Conservation (phyloP, 2,797 vertebrate genomes). For the Xenentodon cancila region DNA sequence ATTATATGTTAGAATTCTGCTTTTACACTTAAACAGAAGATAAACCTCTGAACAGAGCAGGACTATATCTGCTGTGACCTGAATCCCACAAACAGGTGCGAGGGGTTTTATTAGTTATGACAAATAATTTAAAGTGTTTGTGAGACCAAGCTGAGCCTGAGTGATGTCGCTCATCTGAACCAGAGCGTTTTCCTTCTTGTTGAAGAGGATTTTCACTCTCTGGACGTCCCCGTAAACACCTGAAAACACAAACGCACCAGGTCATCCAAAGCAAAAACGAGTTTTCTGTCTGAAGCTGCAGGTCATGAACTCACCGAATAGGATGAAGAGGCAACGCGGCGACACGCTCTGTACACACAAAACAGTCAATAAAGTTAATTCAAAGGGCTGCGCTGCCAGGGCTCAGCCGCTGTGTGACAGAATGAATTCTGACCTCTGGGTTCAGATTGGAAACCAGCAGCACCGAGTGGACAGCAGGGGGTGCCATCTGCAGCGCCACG, state of each 20-base stretch:
- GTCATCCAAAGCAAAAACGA: no score
- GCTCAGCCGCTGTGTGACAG: neutral
- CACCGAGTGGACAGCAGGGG: conserved; percentile 88
- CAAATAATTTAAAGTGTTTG: conserved; percentile 6
- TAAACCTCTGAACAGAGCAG: no score
- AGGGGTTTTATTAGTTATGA: no score
- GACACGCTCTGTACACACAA: conserved; percentile 57
- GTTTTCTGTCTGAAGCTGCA: no score
- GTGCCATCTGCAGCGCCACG: conserved; percentile 78
- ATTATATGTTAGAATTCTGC: no score
- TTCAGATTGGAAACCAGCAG: conserved; percentile 94
- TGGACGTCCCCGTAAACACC: conserved; percentile 94
- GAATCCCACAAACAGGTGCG: no score
- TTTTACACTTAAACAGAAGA: no score
- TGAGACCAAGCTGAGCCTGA: conserved; percentile 91
- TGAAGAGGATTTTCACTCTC: conserved; percentile 95
- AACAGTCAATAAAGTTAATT: conserved; percentile 4
- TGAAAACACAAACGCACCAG: conserved; percentile 48
- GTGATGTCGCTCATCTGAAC: conserved; percentile 92
- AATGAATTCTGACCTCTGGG: conserved; percentile 87
- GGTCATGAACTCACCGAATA: conserved; percentile 52
- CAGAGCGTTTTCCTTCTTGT: conserved; percentile 91
- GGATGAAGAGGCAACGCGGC: conserved; percentile 66
- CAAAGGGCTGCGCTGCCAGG: conserved; percentile 9
- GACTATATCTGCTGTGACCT: no score